A percentile compares a stretch with the other conserved stretches of the same genome.
These are phyloP conservation scores for Rallus limicola DNA, from an alignment of 2,113 vertebrate genomes.

Conservation along the genomic window DNA sequence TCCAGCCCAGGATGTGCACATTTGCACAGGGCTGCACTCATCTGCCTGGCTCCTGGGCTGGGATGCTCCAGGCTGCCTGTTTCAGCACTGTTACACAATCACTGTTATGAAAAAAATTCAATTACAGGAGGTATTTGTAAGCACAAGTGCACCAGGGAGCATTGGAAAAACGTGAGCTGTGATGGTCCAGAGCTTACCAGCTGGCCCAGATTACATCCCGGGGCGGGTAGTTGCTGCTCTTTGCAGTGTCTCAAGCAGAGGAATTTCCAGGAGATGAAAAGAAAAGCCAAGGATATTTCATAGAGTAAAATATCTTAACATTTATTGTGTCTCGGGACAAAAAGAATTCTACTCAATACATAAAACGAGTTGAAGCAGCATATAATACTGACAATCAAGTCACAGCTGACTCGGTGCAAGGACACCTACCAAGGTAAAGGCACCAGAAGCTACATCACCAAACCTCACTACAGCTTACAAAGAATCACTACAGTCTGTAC, in stretches of 20 bases:
- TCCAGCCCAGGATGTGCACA: background rate
- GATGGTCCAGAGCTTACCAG: background rate
- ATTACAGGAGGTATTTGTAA: conserved; percentile 22
- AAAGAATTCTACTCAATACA: conserved; percentile 55
- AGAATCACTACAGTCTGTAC: conserved; percentile 23
- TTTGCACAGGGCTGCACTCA: background rate
- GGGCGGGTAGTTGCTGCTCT: background rate
- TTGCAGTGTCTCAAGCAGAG: background rate
- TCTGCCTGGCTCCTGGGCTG: background rate
- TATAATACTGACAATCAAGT: conserved; percentile 69
- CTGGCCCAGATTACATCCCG: background rate
- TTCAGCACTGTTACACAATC: background rate
- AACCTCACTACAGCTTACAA: conserved; percentile 40
- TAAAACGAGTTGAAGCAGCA: conserved; percentile 55
- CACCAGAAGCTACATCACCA: conserved; percentile 48
- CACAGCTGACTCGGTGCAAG: conserved; percentile 35
- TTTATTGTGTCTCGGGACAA: conserved; percentile 65
- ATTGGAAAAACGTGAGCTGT: background rate
- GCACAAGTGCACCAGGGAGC: background rate
- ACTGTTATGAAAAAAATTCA: background rate
- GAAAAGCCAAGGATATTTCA: background rate
- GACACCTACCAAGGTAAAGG: conserved; percentile 44
- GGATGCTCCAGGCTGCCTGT: background rate
- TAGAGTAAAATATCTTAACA: conserved; percentile 60
- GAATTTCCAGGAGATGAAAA: background rate